Evolutionary conservation across 2,888 invertebrate species (phyloP), one percentile per base, ranked within the genome.

Genomic region (Caenorhabditis panamensis): DNA sequence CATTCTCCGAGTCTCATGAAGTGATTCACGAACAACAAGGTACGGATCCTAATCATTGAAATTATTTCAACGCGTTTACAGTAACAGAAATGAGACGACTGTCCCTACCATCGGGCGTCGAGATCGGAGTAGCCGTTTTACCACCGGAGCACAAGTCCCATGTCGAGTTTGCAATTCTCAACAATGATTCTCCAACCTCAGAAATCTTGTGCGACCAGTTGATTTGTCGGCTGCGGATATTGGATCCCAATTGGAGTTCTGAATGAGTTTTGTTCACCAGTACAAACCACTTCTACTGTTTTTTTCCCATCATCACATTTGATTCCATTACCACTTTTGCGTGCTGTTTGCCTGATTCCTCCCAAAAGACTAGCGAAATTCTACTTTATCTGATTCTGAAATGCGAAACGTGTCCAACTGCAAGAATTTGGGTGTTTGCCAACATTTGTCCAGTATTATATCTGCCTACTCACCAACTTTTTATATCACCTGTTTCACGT

Each of bases 121-220:
- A 86, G 53, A 86, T 86, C 24, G 86, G 84, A 41, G 85, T 86
- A 0, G 84, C 83, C 5, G 82, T 82, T 9, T 28, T 84, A 24
- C 84, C 84, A 18, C 84, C 84, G 4, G 78, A 82, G 26, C 79
- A 81, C 61, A 86, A 86, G 72, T 81, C 86, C 11, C 84, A 86
- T 53, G 82, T 86, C 6, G 86, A 86, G 28, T 84, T 86, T 47
- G 82, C 82, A 0, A 83, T 84, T 24, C 58, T 83, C 1, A 69
- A 75, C n/a, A 73, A 79, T 31, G 86, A 86, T 54, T 78, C 81
- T 6, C 83, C 82, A 11, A 81, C 79, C 0, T 83, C 83, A 9
- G 86, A 86, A 36, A 54, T 81, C 5, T 56, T 86, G 8, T 86
- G 86, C 24, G 82, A 83, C 22, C 81, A 82, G 24, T 66, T 86